These are phyloP conservation scores for Sciurus niger DNA, from an alignment of 2,113 vertebrate species.

Conservation along the genomic window DNA sequence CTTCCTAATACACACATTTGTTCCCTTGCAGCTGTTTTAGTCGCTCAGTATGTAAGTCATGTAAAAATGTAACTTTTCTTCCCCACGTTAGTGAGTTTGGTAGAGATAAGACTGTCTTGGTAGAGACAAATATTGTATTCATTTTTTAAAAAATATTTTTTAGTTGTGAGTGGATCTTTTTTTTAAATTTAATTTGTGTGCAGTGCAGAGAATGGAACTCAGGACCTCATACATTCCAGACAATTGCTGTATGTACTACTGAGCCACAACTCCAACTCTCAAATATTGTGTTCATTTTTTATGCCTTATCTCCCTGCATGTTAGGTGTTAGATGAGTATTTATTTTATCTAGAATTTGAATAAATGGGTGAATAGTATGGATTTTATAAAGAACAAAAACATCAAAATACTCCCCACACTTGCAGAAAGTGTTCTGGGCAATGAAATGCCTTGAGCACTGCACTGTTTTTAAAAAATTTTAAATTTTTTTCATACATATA, in stretches of 20 bases:
- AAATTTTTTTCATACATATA: too few species aligned
- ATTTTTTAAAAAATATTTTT: not conserved
- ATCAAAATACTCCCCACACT: not conserved
- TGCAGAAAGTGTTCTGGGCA: not conserved
- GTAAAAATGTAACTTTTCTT: not conserved
- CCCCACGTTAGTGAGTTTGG: not conserved
- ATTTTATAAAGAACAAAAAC: not conserved
- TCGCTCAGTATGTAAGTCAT: not conserved
- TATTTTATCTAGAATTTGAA: not conserved
- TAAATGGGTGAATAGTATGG: not conserved
- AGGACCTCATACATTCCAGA: too few species aligned
- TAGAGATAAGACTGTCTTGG: not conserved
- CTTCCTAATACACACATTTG: not conserved
- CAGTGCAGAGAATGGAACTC: too few species aligned
- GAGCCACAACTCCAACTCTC: not conserved
- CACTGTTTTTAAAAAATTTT: not conserved
- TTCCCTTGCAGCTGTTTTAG: not conserved
- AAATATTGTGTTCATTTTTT: conserved; percentile 7
- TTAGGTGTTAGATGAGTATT: not conserved
- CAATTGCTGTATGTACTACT: too few species aligned
- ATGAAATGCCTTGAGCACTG: not conserved
- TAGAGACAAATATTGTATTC: not conserved
- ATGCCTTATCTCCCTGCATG: not conserved
- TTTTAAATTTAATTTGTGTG: too few species aligned
- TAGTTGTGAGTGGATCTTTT: too few species aligned